Evolutionary conservation across 2,113 vertebrate species (phyloP).

Genomic region (Antennarius striatus): DNA sequence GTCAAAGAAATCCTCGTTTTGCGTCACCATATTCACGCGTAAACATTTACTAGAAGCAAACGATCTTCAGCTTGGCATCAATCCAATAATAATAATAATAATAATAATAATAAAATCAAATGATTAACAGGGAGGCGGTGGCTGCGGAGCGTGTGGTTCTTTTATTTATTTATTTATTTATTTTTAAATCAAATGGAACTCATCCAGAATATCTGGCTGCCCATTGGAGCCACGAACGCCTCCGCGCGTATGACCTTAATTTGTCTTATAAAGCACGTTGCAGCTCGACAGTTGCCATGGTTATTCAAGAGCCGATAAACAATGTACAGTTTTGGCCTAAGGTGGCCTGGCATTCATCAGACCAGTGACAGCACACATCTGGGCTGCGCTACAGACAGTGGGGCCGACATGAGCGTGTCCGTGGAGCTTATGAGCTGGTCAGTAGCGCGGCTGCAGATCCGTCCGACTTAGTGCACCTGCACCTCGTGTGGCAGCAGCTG

Average conservation of each 20-base stretch:
- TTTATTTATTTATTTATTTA: no score
- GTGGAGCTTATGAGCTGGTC: constrained; percentile 60
- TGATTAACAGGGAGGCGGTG: no score
- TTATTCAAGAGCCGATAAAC: background rate
- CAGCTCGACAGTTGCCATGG: no score
- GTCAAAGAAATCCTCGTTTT: constrained; percentile 13
- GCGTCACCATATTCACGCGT: constrained; percentile 12
- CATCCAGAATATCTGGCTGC: no score
- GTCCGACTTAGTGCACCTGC: constrained; percentile 73
- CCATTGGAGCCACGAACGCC: no score
- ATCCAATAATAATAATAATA: background rate
- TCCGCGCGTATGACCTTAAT: no score
- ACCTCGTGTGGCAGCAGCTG: constrained; percentile 81
- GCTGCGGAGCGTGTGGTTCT: no score
- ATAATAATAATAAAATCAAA: background rate
- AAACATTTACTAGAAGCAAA: constrained; percentile 8
- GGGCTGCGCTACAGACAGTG: constrained; percentile 39
- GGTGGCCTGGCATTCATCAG: constrained; percentile 11
- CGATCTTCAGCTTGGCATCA: constrained; percentile 13
- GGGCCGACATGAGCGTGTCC: constrained; percentile 46
- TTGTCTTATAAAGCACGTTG: no score
- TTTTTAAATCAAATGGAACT: no score
- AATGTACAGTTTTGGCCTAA: constrained; percentile 18
- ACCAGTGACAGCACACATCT: constrained; percentile 10
- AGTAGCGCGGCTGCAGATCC: constrained; percentile 6